phyloP scores from a whole-genome alignment of 30 jellyfish, hydroid and myxozoan species.

The Pelagia noctiluca region DNA sequence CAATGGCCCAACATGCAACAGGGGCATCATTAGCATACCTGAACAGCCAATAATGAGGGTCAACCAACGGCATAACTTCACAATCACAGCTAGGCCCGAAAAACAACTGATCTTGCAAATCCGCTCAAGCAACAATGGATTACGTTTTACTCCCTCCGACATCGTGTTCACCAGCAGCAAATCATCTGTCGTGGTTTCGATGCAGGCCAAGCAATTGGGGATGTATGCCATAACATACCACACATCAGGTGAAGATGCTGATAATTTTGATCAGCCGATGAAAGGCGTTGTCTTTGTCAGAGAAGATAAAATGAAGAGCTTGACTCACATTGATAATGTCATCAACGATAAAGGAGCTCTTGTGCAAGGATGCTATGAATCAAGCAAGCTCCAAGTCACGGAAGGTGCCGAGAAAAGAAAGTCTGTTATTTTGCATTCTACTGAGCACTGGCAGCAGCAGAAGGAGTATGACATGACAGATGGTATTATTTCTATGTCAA shows the following conservation, averaged over 20 bases:
- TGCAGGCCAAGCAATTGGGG: constrained; percentile 33
- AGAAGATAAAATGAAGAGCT: neutral
- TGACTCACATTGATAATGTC: neutral
- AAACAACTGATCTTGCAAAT: constrained; percentile 20
- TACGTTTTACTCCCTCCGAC: constrained; percentile 19
- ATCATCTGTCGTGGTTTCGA: neutral
- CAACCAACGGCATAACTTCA: neutral
- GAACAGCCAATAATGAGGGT: constrained; percentile 23
- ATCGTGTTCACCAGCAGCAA: constrained; percentile 14
- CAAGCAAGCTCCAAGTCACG: neutral
- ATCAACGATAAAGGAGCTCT: constrained; percentile 41
- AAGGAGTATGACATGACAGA: constrained; percentile 14
- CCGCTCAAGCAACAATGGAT: neutral
- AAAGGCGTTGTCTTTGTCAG: constrained; percentile 26
- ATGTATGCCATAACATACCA: constrained; percentile 23
- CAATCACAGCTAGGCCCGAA: constrained; percentile 55
- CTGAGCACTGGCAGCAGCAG: constrained; percentile 50
- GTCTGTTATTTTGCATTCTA: constrained; percentile 5
- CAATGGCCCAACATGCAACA: constrained; percentile 48
- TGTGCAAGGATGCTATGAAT: constrained; percentile 31
- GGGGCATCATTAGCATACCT: constrained; percentile 62
- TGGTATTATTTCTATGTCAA: constrained; percentile 40
- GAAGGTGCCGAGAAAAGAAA: neutral
- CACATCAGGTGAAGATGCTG: constrained; percentile 40
- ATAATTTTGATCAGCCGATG: constrained; percentile 22